These are phyloP conservation scores for Phaethon lepturus DNA, from an alignment of 2,113 vertebrate species.

Conservation along the genomic window DNA sequence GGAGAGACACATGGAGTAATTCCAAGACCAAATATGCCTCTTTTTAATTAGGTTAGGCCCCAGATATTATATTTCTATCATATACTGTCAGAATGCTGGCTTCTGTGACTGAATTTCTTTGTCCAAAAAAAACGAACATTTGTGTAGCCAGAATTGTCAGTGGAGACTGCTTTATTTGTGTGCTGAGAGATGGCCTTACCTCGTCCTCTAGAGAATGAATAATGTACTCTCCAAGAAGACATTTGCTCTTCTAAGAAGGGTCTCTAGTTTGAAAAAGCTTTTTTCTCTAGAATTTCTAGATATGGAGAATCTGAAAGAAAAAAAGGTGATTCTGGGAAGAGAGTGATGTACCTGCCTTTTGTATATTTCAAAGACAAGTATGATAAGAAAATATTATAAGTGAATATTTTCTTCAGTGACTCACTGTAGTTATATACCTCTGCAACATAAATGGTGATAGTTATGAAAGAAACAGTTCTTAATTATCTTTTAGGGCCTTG, in stretches of 20 bases:
- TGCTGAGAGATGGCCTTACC: neutral
- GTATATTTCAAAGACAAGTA: neutral
- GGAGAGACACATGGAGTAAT: slow-evolving; percentile 6
- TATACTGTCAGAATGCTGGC: neutral
- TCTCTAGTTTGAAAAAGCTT: neutral
- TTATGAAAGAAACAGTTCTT: neutral
- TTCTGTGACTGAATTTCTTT: neutral
- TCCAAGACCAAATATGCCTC: slow-evolving; percentile 6
- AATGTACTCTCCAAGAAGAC: neutral
- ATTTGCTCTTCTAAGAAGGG: neutral
- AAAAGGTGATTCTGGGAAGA: neutral
- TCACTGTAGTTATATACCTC: neutral
- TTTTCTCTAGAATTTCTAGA: neutral
- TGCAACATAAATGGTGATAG: neutral
- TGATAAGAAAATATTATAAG: neutral
- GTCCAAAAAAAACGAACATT: neutral
- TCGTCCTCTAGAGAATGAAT: neutral
- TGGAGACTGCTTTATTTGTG: neutral
- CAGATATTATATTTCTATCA: slow-evolving; percentile 26
- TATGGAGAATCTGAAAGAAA: neutral
- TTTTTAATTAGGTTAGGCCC: slow-evolving; percentile 33
- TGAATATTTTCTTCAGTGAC: neutral
- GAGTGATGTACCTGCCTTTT: neutral
- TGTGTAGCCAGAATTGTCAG: neutral
- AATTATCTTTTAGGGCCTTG: neutral